phyloP scores from a whole-genome alignment of 2,113 vertebrate species.

The Myanophis thanlyinensis region DNA sequence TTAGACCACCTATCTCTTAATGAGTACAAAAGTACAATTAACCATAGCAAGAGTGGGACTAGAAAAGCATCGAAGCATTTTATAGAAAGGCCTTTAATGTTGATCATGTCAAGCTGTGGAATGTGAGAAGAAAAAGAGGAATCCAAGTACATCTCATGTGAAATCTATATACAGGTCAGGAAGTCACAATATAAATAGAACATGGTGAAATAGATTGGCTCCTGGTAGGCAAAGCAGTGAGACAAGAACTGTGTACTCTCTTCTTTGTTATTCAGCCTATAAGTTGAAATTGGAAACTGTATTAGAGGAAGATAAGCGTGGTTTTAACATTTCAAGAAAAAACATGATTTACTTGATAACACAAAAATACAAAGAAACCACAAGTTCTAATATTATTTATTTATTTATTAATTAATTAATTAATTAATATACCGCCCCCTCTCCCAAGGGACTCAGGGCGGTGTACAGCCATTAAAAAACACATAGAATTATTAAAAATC shows the following conservation, averaged over 20 bases:
- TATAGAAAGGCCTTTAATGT: neutral
- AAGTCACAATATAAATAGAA: neutral
- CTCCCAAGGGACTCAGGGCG: no score
- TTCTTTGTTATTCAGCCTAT: neutral
- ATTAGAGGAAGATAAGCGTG: neutral
- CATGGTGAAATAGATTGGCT: neutral
- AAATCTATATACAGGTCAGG: neutral
- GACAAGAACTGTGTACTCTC: neutral
- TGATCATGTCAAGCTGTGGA: neutral
- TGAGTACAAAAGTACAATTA: conserved; percentile 18
- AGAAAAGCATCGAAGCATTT: neutral
- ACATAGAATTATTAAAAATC: no score
- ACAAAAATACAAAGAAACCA: neutral
- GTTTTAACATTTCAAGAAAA: neutral
- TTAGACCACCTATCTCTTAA: neutral
- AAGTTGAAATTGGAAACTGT: neutral
- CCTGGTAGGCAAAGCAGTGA: neutral
- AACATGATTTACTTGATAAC: neutral
- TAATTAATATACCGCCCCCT: no score
- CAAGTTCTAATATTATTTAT: neutral
- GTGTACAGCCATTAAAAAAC: no score
- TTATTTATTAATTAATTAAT: no score
- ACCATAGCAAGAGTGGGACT: neutral
- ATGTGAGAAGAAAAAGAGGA: neutral
- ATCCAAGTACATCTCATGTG: neutral